phyloP scores from a whole-genome alignment of 2,797 vertebrate genomes.

The Lophotriccus pileatus region DNA sequence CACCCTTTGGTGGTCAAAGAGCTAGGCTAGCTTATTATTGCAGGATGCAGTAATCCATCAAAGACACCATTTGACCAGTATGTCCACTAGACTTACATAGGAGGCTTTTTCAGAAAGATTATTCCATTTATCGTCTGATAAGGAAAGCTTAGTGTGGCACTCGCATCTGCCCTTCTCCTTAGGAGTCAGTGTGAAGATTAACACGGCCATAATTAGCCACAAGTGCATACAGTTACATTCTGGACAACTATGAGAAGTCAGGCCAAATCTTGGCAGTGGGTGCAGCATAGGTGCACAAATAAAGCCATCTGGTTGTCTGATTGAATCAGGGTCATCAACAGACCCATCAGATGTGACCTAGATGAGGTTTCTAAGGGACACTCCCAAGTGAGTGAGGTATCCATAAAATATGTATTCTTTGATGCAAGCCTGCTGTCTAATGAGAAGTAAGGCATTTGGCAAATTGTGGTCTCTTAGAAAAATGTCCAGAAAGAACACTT shows the following conservation, averaged over 20 bases:
- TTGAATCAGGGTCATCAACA: conserved; percentile 46
- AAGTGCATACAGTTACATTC: not conserved
- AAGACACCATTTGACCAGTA: not conserved
- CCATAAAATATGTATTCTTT: conserved; percentile 39
- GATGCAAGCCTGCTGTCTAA: conserved; percentile 26
- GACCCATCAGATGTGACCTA: conserved; percentile 43
- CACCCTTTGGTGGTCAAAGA: not conserved
- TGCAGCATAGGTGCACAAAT: conserved; percentile 26
- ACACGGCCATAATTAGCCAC: not conserved
- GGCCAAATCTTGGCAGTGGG: conserved; percentile 12
- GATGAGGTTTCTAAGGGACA: conserved; percentile 31
- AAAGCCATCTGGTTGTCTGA: conserved; percentile 61
- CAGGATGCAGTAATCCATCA: not conserved
- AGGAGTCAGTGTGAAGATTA: not conserved
- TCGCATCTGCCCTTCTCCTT: not conserved
- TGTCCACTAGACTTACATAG: not conserved
- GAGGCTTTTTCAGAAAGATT: not conserved
- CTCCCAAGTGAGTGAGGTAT: not conserved
- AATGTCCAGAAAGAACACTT: conserved; percentile 8
- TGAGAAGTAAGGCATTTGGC: conserved; percentile 4
- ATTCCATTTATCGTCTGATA: not conserved
- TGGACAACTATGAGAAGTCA: not conserved
- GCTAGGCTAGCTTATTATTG: not conserved
- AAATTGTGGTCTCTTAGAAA: not conserved
- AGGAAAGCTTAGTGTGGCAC: not conserved